Base-by-base conservation (phyloP, 2,797 vertebrate genomes). In the Phataginus tricuspis region DNA sequence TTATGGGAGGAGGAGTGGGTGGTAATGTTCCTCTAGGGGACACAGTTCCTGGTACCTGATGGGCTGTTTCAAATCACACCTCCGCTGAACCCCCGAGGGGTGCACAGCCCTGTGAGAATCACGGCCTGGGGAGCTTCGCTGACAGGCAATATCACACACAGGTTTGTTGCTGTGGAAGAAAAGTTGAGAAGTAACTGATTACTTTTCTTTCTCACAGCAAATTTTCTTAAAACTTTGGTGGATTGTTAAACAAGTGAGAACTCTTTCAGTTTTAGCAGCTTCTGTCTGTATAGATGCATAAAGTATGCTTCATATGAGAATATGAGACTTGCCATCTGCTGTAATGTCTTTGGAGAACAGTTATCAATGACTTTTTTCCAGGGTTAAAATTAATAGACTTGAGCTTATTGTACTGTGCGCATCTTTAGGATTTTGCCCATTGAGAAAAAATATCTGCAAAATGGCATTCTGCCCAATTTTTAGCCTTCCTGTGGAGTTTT, bases 351-450 rank as follows among this genome's bases (percentile, higher is more conserved):
- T 61, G n/a, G 69, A 92, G 34, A 55, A 78, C 2, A 86, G 34
- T 95, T 86, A 78, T 77, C 49, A 83, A n/a, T 95, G 59, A 91
- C 8, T 90, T 18, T 5, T 31, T 85, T 86, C 18, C 42, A 61
- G 31, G 7, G 11, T 93, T 61, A 82, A 68, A 91, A 95, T 91
- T 61, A 72, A 86, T n/a, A 71, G 8, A 53, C 49, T 94, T 39
- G 2, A 86, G 31, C 19, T 93, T 93, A 34, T 77, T 83, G 29
- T 83, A 69, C 27, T 68, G 31, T 29, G 51, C 49, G 5, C 19
- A 49, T 53, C 59, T 75, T 91, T 93, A 49, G 25, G 68, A 77
- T 89, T 93, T 64, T n/a, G 0, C 21, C 2, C 34, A 49, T 71
- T 90, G 29, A 71, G 68, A 45, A 45, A 72, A 91, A 85, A 53